These are phyloP conservation scores for Gambusia holbrooki DNA, from an alignment of 2,113 vertebrate species.

Conservation along the genomic window DNA sequence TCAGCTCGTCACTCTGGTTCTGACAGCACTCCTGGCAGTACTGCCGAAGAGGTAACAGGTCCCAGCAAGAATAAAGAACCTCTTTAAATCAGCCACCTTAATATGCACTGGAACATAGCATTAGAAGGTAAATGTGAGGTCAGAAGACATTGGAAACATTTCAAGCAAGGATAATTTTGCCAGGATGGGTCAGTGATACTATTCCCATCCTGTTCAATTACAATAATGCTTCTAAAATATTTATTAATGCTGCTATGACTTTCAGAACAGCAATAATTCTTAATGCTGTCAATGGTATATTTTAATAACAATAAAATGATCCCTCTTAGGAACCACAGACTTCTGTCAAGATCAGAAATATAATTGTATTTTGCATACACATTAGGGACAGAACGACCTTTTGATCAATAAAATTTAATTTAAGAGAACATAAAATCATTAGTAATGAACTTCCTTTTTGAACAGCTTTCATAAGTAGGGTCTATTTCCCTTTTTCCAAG, in stretches of 20 bases:
- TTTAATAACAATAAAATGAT: constrained; percentile 6
- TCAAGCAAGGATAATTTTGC: constrained; percentile 17
- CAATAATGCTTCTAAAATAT: constrained; percentile 16
- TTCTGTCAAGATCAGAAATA: constrained; percentile 19
- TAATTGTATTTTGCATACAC: constrained; percentile 36
- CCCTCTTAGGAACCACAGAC: neutral
- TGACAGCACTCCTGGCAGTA: constrained; percentile 39
- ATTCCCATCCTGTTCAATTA: constrained; percentile 5
- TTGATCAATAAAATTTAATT: constrained; percentile 42
- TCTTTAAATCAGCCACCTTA: constrained; percentile 48
- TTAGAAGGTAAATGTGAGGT: constrained; percentile 35
- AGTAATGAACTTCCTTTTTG: constrained; percentile 13
- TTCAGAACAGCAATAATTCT: constrained; percentile 18
- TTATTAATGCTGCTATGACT: constrained; percentile 21
- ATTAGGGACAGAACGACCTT: constrained; percentile 49
- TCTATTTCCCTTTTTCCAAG: constrained; percentile 34
- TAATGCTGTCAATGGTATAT: constrained; percentile 12
- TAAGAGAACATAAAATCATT: constrained; percentile 29
- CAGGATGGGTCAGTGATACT: constrained; percentile 10
- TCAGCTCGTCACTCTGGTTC: constrained; percentile 39
- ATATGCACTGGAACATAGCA: constrained; percentile 45
- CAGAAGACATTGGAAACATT: constrained; percentile 38
- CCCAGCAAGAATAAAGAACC: constrained; percentile 38
- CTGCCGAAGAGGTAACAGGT: constrained; percentile 49
- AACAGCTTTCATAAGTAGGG: constrained; percentile 43